Evolutionary conservation across 2,888 invertebrate species (phyloP).

Genomic region (Eurytoma adleriae): DNA sequence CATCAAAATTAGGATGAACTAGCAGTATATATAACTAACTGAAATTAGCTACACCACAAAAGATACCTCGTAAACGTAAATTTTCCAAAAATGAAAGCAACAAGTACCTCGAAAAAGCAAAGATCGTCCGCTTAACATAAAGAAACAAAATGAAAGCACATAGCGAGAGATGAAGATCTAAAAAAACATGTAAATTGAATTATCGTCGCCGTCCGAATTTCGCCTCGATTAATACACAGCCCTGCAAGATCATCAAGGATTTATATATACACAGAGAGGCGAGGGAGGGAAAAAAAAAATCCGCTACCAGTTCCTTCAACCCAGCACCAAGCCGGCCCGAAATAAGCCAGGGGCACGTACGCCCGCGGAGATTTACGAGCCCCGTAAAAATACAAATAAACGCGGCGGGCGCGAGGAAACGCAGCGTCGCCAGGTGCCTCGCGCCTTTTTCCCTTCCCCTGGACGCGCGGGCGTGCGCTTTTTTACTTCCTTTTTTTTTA

Average conservation of each 20-base stretch:
- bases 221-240: slow-evolving; percentile 35
- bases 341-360: slow-evolving; percentile 43
- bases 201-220: slow-evolving; percentile 16
- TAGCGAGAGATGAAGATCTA: neutral
- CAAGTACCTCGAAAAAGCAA: no score
- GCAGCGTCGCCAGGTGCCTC: slow-evolving; percentile 47
- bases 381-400: slow-evolving; percentile 54
- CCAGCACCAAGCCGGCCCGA: slow-evolving; percentile 47
- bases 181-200: slow-evolving; percentile 11
- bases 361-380: slow-evolving; percentile 45
- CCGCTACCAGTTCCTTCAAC: slow-evolving; percentile 3
- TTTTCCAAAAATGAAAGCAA: no score
- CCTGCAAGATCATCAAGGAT: slow-evolving; percentile 21
- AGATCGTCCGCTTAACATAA: no score
- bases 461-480: no score
- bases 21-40: no score
- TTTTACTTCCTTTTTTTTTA: neutral
- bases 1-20: no score
- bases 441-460: neutral
- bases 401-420: slow-evolving; percentile 28
- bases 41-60: no score
- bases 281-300: slow-evolving; percentile 18
- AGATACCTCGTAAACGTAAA: no score
- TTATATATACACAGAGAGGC: neutral
- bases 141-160: slow-evolving; percentile 10